Base-by-base conservation (phyloP, 2,888 invertebrate species). In the Plagodis dolabraria region DNA sequence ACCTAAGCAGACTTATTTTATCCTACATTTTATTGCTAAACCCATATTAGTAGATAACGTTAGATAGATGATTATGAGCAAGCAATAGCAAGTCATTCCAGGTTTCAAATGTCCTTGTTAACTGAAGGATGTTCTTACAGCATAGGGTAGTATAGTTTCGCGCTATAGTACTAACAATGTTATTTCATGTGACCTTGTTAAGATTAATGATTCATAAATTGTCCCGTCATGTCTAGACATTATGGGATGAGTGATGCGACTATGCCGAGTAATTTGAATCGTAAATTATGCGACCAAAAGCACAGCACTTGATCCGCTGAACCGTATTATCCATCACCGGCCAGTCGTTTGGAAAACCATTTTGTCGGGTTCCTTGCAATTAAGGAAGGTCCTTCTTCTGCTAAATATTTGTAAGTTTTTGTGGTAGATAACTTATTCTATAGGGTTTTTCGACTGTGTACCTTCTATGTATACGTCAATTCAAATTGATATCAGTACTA, bases 201-300 rank as follows among this genome's bases (percentile, higher is more conserved):
- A 52, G 50, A 61, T 52, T 54, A 56, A 53, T 62, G 38, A 22
- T 46, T 49, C 47, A 64, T 52, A 66, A 63, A 60, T 56, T 58
- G 47, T 52, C 55, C 52, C 35, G 64, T 65, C 66, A 65, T 64
- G 67, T 67, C 68, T 69, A 59, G 57, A 62, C 60, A 57, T 58
- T 51, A 51, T 57, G 62, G 66, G 56, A 66, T 68, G 58, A 63
- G 58, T 71, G 60, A 69, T 72, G 64, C 64, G 53, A 55, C 51
- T 61, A 55, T 57, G 64, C 50, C 55, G 64, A 57, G 65, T 73
- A 74, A 75, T 72, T 74, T 46, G 64, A 64, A 66, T 69, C 69
- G 62, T 68, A 72, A 76, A 74, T 75, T 71, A 75, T 74, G 68
- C 67, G 69, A 61, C 63, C 62, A 59, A 52, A 59, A 65, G 61